Evolutionary conservation across 2,888 invertebrate genomes (phyloP).

Genomic region (Xylota segnis): DNA sequence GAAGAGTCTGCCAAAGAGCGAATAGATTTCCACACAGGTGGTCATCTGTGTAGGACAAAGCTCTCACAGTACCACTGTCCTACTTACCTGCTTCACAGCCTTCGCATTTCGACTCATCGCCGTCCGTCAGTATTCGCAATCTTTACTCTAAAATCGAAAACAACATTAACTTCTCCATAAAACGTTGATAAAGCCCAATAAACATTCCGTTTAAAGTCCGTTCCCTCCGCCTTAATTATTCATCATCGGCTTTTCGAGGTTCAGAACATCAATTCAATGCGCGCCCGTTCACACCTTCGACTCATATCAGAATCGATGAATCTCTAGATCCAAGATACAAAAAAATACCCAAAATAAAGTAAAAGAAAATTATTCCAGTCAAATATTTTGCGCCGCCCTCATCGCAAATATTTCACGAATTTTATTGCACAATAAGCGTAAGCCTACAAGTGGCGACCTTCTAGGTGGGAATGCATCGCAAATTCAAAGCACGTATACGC

Average conservation of each 20-base stretch:
- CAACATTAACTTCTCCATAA: background rate
- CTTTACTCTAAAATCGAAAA: no score
- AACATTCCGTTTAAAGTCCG: background rate
- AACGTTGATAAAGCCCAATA: background rate
- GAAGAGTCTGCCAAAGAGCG: no score
- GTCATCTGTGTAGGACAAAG: no score
- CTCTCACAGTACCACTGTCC: no score
- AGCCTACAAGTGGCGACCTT: constrained; percentile 38
- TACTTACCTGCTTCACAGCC: no score
- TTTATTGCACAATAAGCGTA: constrained; percentile 36
- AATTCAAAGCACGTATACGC: constrained; percentile 57
- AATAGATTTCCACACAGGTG: no score
- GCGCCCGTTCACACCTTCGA: background rate
- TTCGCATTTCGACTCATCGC: no score
- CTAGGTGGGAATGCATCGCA: constrained; percentile 41
- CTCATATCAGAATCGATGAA: constrained; percentile 8
- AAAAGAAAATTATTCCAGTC: constrained; percentile 34
- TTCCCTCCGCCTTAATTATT: constrained; percentile 3
- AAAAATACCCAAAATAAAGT: constrained; percentile 27
- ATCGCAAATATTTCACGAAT: constrained; percentile 44
- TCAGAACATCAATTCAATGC: background rate
- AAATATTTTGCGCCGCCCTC: constrained; percentile 47
- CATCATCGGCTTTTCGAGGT: constrained; percentile 9
- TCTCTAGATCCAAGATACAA: constrained; percentile 1
- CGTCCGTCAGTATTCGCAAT: no score